Conservation (phyloP, 2,797 vertebrate species). For the Melanotaenia maccullochi region DNA sequence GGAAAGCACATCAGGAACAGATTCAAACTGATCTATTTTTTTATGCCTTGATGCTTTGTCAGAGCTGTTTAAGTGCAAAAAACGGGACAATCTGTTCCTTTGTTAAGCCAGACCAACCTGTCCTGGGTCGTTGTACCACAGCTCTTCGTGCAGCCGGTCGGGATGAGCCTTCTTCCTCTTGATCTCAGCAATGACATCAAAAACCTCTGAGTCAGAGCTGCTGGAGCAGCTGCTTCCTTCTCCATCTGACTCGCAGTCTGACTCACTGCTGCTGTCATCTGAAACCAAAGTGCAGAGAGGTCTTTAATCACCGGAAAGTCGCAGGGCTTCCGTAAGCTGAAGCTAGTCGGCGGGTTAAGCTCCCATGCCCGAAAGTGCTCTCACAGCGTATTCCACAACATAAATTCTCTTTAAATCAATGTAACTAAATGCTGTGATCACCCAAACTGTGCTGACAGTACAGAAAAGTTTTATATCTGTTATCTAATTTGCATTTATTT, state of each 20-base stretch:
- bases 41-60: background rate
- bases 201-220: constrained; percentile 94
- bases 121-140: constrained; percentile 98
- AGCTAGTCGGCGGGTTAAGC: constrained; percentile 31
- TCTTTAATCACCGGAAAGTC: constrained; percentile 35
- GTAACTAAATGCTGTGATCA: constrained; percentile 31
- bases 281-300: constrained; percentile 25
- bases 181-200: constrained; percentile 98
- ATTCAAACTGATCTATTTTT: background rate
- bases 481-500: constrained; percentile 2
- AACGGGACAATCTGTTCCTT: background rate
- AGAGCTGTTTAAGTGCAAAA: accelerated
- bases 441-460: constrained; percentile 4
- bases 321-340: background rate
- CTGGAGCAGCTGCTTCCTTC: constrained; percentile 93
- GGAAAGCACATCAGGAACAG: background rate
- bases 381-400: constrained; percentile 22
- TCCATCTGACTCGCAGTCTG: constrained; percentile 92
- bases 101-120: constrained; percentile 82
- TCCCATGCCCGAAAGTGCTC: constrained; percentile 17
- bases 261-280: constrained; percentile 91
- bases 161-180: constrained; percentile 98
- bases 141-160: constrained; percentile 95
- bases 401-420: constrained; percentile 12
- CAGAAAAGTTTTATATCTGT: constrained; percentile 13